Conservation (phyloP, 1,140 invertebrate genomes). For the Argopecten irradians region DNA sequence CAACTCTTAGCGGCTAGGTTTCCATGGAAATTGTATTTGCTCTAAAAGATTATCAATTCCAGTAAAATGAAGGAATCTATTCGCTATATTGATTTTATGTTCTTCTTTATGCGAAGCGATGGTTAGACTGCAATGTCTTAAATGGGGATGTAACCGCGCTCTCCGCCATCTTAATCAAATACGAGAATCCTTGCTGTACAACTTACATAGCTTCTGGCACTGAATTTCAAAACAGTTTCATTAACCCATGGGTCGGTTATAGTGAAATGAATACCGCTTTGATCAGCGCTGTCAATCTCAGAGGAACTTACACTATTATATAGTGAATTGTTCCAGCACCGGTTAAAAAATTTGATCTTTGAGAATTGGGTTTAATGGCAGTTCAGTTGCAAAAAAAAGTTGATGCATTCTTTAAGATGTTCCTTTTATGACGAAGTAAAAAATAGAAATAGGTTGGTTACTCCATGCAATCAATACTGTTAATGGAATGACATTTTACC, state of each 20-base stretch:
- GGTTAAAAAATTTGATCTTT: background rate
- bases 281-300: background rate
- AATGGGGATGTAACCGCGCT: background rate
- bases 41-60: slow-evolving; percentile 50
- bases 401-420: background rate
- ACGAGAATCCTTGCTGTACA: background rate
- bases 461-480: background rate
- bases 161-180: slow-evolving; percentile 7
- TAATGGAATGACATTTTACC: background rate
- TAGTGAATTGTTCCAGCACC: background rate
- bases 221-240: slow-evolving; percentile 9
- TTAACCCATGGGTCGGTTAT: background rate
- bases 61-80: slow-evolving; percentile 36
- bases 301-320: background rate
- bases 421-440: background rate
- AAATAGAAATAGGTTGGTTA: background rate
- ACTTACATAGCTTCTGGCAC: background rate
- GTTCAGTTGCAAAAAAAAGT: background rate
- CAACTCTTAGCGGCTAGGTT: slow-evolving; percentile 26
- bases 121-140: slow-evolving; percentile 7
- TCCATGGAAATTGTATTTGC: slow-evolving; percentile 45
- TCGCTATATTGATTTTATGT: background rate
- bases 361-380: background rate
- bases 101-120: slow-evolving; percentile 6
- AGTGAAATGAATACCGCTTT: background rate